Base-by-base conservation (phyloP, 1,140 invertebrate genomes). In the Diprion similis region DNA sequence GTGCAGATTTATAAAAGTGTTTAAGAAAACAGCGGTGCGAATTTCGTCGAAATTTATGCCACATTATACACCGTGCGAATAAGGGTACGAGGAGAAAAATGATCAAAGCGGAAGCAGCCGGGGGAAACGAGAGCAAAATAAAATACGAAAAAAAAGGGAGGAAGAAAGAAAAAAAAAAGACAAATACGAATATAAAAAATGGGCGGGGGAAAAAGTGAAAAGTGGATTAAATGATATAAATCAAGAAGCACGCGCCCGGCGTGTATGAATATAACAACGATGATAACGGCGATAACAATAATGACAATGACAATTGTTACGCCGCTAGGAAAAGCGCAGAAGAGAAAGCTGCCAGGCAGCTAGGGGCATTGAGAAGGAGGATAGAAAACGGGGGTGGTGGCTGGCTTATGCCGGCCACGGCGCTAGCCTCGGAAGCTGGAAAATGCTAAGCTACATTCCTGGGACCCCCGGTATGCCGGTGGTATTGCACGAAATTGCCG, bases 401-500 rank as follows among this genome's bases (percentile, higher is more conserved):
- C 11, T 8, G 18, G 70, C 74, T 37, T 18, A 59, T 3, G 19
- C 65, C n/a, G 47, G 46, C 15, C 67, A 67, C 68, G 13, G 64
- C 48, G 59, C 68, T 45, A 59, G 46, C 48, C 70, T 47, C 51
- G 78, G 80, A 75, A 81, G 78, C 79, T 82, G 79, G 80, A 81
- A 85, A 85, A 85, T 84, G 81, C 83, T 85, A 81, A 84, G 83
- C 82, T 79, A 80, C 83, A 86, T 86, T 86, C 84, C 81, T 80
- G 79, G 79, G 84, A 79, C 77, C 80, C 82, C 79, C 78, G 80
- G 84, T 85, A 85, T 85, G 81, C 83, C 80, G 80, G 81, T 78
- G 81, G 81, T 85, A 86, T 86, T 85, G 83, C 85, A 84, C 78
- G 80, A 85, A 85, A 86, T 85, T 86, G 84, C 84, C 83, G 79